Evolutionary conservation across 1,140 invertebrate genomes (phyloP), one percentile per base, ranked within the genome.

Genomic region (Camponotus vicinus): DNA sequence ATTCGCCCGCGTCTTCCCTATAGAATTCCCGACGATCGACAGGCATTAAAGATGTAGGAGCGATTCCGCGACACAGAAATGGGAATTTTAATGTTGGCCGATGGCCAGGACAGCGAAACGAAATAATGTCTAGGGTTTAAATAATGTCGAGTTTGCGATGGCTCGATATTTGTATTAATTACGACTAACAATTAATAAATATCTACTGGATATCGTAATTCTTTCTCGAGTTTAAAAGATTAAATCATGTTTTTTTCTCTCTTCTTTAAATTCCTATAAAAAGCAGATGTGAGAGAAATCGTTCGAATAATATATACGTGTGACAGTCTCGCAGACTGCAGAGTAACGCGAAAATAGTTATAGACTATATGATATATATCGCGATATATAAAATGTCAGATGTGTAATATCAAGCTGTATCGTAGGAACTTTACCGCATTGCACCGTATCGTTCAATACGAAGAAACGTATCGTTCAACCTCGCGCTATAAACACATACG

Each of bases 1-100:
- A 49, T 90, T 88, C 75, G 61, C 67, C 52, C 84, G 69, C 77
- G 69, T 83, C 55, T 86, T 86, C 77, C 78, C 71, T 34, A 80
- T 63, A 86, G 83, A 90, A 91, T 90, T 90, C 84, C 40, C 78
- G 40, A 9, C 66, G 66, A 88, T 88, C 88, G 66, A 79, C 80
- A 45, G 34, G 18, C 52, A 27, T 27, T 27, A 52, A 61, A 45
- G 40, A 52, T 52, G 18, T 71, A n/a, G 69, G 8, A 63, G 55
- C 69, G 40, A 11, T 82, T 71, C 15, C 66, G 64, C 77, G 77
- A 55, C 66, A 34, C 13, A 18, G 55, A 18, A 83, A 83, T 27
- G 27, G 27, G 67, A 59, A 82, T 71, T 69, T 71, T 37, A 59
- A 82, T 73, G 18, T 45, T 82, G 79, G 67, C 67, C 27, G 52